phyloP scores from a whole-genome alignment of 1,140 invertebrate species.

The Leptopilina clavipes region DNA sequence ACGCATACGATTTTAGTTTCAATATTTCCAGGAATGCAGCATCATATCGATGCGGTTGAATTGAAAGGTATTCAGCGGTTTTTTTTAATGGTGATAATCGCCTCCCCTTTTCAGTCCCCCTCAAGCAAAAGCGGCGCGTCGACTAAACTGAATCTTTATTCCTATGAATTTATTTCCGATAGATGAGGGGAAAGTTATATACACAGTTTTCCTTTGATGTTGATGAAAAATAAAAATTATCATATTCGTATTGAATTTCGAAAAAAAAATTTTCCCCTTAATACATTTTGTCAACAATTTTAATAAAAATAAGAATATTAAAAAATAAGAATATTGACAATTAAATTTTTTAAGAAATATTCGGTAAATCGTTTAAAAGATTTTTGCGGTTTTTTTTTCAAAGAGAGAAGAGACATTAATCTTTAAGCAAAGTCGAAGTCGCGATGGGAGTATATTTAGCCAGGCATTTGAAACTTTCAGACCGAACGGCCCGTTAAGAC shows the following conservation, averaged over 20 bases:
- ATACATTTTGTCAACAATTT: too few relatives aligned
- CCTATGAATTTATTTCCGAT: constrained; percentile 29
- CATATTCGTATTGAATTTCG: background rate
- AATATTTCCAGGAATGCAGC: constrained; percentile 28
- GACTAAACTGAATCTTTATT: background rate
- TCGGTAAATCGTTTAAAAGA: background rate
- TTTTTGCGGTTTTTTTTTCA: background rate
- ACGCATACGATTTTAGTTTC: constrained; percentile 39
- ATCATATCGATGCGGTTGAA: constrained; percentile 16
- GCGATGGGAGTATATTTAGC: constrained; percentile 60
- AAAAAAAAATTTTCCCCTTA: too few relatives aligned
- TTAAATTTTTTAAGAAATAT: too few relatives aligned
- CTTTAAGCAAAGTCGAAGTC: constrained; percentile 51
- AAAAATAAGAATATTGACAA: too few relatives aligned
- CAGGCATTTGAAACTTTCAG: constrained; percentile 60
- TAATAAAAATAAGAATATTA: too few relatives aligned
- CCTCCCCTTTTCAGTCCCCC: too few relatives aligned
- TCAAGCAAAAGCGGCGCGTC: background rate
- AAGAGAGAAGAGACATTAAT: constrained; percentile 50
- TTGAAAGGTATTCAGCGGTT: constrained; percentile 17
- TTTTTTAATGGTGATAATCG: constrained; percentile 32
- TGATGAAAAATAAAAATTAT: background rate
- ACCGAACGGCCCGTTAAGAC: constrained; percentile 59
- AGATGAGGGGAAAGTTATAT: background rate
- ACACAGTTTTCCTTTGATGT: constrained; percentile 1